Evolutionary conservation across 2,113 vertebrate species (phyloP).

Genomic region (Anhinga rufa): DNA sequence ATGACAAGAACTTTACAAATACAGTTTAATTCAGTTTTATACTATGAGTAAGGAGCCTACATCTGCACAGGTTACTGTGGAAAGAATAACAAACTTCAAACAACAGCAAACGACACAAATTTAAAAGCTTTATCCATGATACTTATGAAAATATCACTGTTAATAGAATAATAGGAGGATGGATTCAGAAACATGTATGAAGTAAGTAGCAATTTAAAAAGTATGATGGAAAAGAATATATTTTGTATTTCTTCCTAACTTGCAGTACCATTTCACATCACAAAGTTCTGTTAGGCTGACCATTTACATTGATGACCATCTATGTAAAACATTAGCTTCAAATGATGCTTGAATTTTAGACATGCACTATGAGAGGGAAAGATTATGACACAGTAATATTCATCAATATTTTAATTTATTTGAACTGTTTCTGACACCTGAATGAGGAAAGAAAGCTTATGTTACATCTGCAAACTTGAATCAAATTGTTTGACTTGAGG

Average conservation of each 20-base stretch:
- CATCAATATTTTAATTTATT: background rate
- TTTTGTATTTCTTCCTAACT: background rate
- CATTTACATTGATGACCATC: background rate
- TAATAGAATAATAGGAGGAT: background rate
- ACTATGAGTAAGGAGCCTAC: background rate
- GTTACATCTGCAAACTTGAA: background rate
- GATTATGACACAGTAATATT: background rate
- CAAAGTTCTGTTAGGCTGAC: background rate
- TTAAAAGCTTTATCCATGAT: background rate
- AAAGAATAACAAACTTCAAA: background rate
- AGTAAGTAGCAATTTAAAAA: background rate
- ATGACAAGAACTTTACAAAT: background rate
- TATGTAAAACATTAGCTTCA: background rate
- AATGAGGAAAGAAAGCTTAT: background rate
- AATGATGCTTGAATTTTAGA: background rate
- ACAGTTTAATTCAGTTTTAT: background rate
- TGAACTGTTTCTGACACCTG: background rate
- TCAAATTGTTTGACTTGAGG: background rate
- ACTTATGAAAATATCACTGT: background rate
- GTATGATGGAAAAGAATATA: background rate
- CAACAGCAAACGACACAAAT: background rate
- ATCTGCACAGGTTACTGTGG: background rate
- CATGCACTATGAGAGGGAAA: background rate
- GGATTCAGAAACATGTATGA: background rate
- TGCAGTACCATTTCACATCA: background rate